These are phyloP conservation scores for Rhagonycha fulva DNA, from an alignment of 2,888 invertebrate species.

Conservation along the genomic window DNA sequence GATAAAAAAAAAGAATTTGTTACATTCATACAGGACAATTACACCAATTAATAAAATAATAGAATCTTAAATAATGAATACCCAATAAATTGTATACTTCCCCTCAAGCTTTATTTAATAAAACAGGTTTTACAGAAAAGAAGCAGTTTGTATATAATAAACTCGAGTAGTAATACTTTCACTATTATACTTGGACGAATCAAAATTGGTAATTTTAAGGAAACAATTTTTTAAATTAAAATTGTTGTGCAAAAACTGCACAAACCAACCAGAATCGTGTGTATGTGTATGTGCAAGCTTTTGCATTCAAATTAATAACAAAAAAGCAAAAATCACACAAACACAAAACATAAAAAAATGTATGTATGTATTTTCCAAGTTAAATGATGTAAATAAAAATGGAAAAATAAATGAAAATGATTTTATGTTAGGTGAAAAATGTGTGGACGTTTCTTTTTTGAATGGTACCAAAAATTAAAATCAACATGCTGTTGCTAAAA, in stretches of 20 bases:
- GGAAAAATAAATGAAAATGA: conserved; percentile 23
- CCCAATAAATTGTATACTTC: conserved; percentile 10
- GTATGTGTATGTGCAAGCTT: conserved; percentile 7
- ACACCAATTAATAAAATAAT: conserved; percentile 24
- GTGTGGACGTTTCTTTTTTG: conserved; percentile 6
- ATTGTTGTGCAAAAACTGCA: conserved; percentile 18
- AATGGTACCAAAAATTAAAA: conserved; percentile 5
- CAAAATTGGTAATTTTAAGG: background rate
- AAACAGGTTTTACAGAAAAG: conserved; percentile 7
- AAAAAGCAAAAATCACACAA: conserved; percentile 20
- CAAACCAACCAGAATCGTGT: background rate
- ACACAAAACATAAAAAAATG: conserved; percentile 27
- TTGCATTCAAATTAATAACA: conserved; percentile 16
- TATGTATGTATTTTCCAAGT: conserved; percentile 14
- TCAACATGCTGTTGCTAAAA: conserved; percentile 23
- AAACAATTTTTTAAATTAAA: background rate
- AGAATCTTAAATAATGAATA: conserved; percentile 15
- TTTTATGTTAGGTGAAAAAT: conserved; percentile 25
- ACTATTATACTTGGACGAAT: conserved; percentile 1
- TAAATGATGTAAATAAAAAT: conserved; percentile 22
- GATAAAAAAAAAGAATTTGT: conserved; percentile 14
- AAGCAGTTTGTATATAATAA: background rate
- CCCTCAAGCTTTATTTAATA: conserved; percentile 15
- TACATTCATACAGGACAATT: conserved; percentile 40
- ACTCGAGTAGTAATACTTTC: conserved; percentile 1